Base-by-base conservation (phyloP, 30 jellyfish, hydroid and myxozoan genomes). In the Hydra vulgaris region DNA sequence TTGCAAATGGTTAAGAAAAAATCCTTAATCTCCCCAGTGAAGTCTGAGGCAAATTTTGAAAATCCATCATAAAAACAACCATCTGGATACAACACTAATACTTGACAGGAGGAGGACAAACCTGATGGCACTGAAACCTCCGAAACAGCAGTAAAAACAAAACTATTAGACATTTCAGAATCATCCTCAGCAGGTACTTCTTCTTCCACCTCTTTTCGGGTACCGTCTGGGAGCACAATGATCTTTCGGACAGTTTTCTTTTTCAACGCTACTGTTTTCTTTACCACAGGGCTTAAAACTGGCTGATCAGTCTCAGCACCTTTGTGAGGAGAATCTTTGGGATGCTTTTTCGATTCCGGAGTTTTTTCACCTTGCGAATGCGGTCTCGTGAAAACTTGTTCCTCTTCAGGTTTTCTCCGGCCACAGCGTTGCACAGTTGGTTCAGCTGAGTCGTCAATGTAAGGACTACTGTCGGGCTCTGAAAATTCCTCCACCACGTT, bases 191-290 rank as follows among this genome's bases (percentile, higher is more conserved):
- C 75, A 19, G 74, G 71, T 8, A 77, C 23, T 81, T 83, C 95
- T 25, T 88, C 95, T 70, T 89, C 96, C 18, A 89, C 77, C 84
- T 83, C 96, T 54, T 83, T 79, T 19, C 85, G 76, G 25, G 92
- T 79, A 26, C 95, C 96, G 56, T 89, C 96, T 0, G 96, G 96
- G 77, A 83, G 52, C 18, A 25, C 85, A 78, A 89, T 75, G 87
- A 89, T 80, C 69, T 89, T 89, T 78, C 87, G 86, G 40, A 89
- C 85, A 66, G 83, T 84, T 25, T 95, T 82, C 82, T 68, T 89
- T 54, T 88, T 80, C 72, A 89, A 87, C 25, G 95, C 84, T 24
- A 83, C 78, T 8, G 84, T 79, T 70, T 66, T 88, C 66, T 92
- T 82, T 25, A 78, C 78, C 18, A 77, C 88, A 23, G 85, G 69